A percentile compares a stretch with the other conserved stretches of the same genome.
Conservation (phyloP, 1,140 invertebrate species). For the Oncopeltus fasciatus region DNA sequence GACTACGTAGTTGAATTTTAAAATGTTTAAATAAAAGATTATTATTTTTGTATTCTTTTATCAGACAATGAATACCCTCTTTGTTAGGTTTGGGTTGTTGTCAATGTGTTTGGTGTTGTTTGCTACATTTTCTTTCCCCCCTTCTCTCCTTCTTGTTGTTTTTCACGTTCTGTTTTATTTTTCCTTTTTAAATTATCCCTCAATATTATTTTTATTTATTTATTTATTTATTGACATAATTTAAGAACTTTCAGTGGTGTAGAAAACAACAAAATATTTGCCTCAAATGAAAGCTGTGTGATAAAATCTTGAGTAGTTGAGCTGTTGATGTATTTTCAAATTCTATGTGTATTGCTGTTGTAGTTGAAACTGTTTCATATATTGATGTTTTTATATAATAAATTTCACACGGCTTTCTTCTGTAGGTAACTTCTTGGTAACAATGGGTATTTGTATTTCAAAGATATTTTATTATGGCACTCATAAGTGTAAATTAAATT, state of each 20-base stretch:
- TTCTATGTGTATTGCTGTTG: neutral
- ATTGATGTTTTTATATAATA: neutral
- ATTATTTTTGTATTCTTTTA: conserved; percentile 17
- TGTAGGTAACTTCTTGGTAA: no score
- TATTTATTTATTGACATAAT: neutral
- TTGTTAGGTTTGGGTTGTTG: conserved; percentile 4
- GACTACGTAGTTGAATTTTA: conserved; percentile 18
- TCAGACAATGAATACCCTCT: conserved; percentile 1
- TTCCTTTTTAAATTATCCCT: neutral
- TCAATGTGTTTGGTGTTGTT: conserved; percentile 12
- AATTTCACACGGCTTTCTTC: no score
- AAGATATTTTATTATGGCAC: no score
- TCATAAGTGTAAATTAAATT: no score
- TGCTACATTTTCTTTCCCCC: conserved; percentile 8
- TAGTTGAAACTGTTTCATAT: neutral
- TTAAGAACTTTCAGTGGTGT: neutral
- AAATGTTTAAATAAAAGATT: conserved; percentile 15
- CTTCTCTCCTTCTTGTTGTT: neutral
- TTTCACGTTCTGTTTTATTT: conserved; percentile 12
- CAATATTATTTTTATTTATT: neutral
- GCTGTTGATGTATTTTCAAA: neutral
- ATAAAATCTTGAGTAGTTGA: no score
- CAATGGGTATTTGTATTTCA: no score
- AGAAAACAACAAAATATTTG: neutral
- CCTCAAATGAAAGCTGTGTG: neutral